Base-by-base conservation (phyloP, 2,888 invertebrate species). In the Deilephila porcellus region DNA sequence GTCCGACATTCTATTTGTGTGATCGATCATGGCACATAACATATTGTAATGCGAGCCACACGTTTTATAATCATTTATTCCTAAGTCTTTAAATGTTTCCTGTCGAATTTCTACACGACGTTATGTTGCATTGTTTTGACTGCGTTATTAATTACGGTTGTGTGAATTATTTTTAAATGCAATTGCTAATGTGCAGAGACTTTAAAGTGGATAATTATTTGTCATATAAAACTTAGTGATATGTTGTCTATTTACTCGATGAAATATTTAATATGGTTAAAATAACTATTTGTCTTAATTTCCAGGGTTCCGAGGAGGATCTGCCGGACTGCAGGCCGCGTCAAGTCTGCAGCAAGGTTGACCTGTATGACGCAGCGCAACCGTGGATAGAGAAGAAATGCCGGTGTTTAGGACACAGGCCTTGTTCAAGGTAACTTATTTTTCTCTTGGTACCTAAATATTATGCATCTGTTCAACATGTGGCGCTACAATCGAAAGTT, bases 371-470 rank as follows among this genome's bases (percentile, higher is more conserved):
- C 84, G 93, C 91, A 64, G 87, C 93, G 5, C 96, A 96, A 73
- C 98, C 98, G 14, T 98, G 98, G 98, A 96, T 98, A 70, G 98
- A 98, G 91, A 96, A 97, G 82, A 98, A 98, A 87, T 98, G 98
- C 87, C 96, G 97, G 76, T 98, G 98, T 91, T 95, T 96, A 74
- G 95, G 96, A 70, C 95, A 96, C 76, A 95, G 95, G 78, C 96
- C 97, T 79, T 97, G 97, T 74, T 96, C 97, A 82, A 97, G 96
- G 89, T 96, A 95, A 86, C 92, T 79, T 76, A 72, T 60, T 32
- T 63, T 53, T 37, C 4, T 59, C 32, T 17, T 45, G 45, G 11
- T 45, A 45, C 45, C 45, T 45, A 45, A 45, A 45, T 45, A 45
- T 19, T 63, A 63, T 3, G 3, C 14, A 11, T 45, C 11, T 45